Evolutionary conservation across 2,888 invertebrate genomes (phyloP).

Genomic region (Volucella inflata): DNA sequence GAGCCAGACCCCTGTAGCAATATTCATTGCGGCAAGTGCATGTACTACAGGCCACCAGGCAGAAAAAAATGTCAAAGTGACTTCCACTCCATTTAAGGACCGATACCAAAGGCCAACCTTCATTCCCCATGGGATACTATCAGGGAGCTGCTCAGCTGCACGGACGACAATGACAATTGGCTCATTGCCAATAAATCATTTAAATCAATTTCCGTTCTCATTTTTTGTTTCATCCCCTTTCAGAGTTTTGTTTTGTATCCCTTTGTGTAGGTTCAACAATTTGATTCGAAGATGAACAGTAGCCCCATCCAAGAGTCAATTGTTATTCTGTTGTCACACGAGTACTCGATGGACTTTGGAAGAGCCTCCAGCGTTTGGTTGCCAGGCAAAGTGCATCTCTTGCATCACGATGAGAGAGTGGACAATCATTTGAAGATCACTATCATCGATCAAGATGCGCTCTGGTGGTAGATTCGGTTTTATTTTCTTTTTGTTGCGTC

Average conservation of each 20-base stretch:
- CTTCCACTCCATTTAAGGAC: conserved; percentile 55
- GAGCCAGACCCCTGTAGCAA: conserved; percentile 4
- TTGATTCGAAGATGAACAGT: conserved; percentile 46
- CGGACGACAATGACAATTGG: conserved; percentile 71
- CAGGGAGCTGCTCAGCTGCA: conserved; percentile 47
- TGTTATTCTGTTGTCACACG: conserved; percentile 72
- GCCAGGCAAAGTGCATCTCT: conserved; percentile 54
- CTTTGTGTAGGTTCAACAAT: conserved; percentile 36
- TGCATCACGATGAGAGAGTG: conserved; percentile 70
- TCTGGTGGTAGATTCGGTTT: conserved; percentile 21
- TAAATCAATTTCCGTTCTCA: conserved; percentile 82
- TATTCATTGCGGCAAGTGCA: conserved; percentile 60
- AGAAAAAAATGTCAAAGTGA: conserved; percentile 51
- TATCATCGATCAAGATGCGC: conserved; percentile 65
- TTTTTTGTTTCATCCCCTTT: conserved; percentile 50
- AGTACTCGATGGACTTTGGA: background rate
- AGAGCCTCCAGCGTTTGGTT: conserved; percentile 3
- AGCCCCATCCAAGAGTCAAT: conserved; percentile 56
- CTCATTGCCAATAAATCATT: conserved; percentile 80
- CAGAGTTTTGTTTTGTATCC: background rate
- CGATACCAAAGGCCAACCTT: conserved; percentile 41
- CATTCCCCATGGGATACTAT: conserved; percentile 39
- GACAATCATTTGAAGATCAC: conserved; percentile 55
- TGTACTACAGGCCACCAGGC: conserved; percentile 11
- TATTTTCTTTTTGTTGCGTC: conserved; percentile 26